Evolutionary conservation across 2,888 invertebrate genomes (phyloP).

Genomic region (Pandemis cinnamomeana): DNA sequence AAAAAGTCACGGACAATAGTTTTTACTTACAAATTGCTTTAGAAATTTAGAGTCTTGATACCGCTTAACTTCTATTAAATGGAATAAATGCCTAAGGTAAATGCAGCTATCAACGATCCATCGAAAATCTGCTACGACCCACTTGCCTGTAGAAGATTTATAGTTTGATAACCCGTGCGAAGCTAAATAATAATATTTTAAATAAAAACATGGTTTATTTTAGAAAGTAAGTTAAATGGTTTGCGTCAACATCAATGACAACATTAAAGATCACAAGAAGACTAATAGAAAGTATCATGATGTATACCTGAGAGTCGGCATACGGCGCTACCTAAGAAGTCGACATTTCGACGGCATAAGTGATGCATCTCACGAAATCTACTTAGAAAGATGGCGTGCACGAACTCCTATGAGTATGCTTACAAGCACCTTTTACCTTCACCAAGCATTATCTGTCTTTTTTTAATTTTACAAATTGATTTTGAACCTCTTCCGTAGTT

Average conservation of each 20-base stretch:
- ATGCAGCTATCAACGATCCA: not conserved
- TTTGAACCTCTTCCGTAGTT: no score
- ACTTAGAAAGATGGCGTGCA: not conserved
- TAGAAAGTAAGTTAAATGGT: not conserved
- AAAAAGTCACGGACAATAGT: slow-evolving; percentile 8
- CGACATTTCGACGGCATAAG: not conserved
- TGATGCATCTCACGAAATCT: not conserved
- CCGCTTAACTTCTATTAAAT: not conserved
- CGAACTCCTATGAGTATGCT: not conserved
- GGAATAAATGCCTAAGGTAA: slow-evolving; percentile 1
- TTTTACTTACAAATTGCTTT: slow-evolving; percentile 24
- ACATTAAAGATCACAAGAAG: slow-evolving; percentile 19
- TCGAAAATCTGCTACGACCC: no score
- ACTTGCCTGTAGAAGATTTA: no score
- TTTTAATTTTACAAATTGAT: no score
- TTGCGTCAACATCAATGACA: not conserved
- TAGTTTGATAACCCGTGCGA: no score
- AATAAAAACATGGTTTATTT: not conserved
- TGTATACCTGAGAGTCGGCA: slow-evolving; percentile 14
- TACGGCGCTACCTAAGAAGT: not conserved
- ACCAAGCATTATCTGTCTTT: no score
- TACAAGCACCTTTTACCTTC: no score
- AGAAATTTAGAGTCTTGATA: not conserved
- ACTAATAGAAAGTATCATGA: slow-evolving; percentile 32
- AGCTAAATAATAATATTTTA: not conserved